Evolutionary conservation across 2,888 invertebrate genomes (phyloP).

Genomic region (Uropetala carovei): DNA sequence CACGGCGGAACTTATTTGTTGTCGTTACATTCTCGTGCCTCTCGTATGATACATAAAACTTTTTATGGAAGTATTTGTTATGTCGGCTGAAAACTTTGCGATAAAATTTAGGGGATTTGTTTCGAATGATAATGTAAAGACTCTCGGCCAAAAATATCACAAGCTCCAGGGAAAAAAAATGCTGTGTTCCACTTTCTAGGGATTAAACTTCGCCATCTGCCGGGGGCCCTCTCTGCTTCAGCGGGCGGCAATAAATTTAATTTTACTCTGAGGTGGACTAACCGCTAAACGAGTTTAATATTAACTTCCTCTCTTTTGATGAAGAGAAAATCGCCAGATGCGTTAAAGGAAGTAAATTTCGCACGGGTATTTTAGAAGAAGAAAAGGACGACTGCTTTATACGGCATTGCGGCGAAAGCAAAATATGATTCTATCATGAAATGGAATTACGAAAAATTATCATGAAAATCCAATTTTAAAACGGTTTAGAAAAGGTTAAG

Average conservation of each 20-base stretch:
- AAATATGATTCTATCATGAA: not conserved
- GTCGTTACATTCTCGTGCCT: not conserved
- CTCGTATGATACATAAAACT: no score
- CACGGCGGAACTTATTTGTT: not conserved
- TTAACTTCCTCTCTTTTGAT: not conserved
- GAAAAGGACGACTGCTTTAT: not conserved
- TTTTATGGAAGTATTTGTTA: not conserved
- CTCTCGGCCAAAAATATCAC: constrained; percentile 15
- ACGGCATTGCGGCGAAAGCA: not conserved
- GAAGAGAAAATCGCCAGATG: not conserved
- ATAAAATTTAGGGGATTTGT: not conserved
- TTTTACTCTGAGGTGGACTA: not conserved
- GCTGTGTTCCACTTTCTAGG: not conserved
- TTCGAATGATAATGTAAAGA: not conserved
- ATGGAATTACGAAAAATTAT: no score
- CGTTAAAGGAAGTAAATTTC: not conserved
- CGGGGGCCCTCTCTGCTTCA: not conserved
- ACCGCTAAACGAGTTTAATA: not conserved
- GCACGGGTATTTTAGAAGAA: not conserved
- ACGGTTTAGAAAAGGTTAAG: no score
- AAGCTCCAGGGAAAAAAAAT: not conserved
- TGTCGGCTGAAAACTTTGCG: not conserved
- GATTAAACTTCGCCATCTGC: constrained; percentile 6
- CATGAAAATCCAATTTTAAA: no score
- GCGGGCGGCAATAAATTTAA: not conserved